phyloP scores from a whole-genome alignment of 2,113 vertebrate species.

The Desmodus rotundus region DNA sequence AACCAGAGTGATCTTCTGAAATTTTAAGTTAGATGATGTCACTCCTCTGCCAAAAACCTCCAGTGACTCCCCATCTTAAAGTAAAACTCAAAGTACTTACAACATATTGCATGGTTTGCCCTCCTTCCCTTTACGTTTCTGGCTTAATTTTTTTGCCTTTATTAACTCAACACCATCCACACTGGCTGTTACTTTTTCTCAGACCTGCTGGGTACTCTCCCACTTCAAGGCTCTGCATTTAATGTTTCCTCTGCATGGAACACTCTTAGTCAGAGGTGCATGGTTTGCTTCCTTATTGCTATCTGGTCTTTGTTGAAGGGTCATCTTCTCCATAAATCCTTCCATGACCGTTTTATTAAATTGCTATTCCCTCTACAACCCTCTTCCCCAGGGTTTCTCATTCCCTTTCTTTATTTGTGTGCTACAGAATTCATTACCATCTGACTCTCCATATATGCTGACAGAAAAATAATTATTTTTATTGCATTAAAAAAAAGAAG shows the following conservation, averaged over 20 bases:
- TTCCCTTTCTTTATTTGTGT: neutral
- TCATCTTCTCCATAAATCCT: neutral
- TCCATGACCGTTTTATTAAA: neutral
- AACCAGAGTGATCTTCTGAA: neutral
- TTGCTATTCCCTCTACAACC: neutral
- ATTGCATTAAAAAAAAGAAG: neutral
- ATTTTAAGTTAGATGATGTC: neutral
- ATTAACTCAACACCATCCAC: neutral
- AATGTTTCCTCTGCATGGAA: neutral
- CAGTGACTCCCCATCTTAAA: neutral
- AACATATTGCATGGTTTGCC: neutral
- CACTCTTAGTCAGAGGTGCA: neutral
- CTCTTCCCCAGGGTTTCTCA: neutral
- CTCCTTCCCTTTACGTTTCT: neutral
- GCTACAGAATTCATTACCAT: neutral
- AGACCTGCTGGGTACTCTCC: neutral
- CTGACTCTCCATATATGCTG: neutral
- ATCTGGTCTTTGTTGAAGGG: neutral
- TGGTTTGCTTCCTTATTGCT: neutral
- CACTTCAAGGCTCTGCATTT: neutral
- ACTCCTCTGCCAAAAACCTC: neutral
- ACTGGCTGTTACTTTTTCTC: neutral
- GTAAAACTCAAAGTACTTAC: neutral
- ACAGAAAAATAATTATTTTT: neutral
- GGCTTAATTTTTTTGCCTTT: neutral